Evolutionary conservation across 2,888 invertebrate genomes (phyloP), one percentile per base, ranked within the genome.

Genomic region (Diachrysia chrysitis): DNA sequence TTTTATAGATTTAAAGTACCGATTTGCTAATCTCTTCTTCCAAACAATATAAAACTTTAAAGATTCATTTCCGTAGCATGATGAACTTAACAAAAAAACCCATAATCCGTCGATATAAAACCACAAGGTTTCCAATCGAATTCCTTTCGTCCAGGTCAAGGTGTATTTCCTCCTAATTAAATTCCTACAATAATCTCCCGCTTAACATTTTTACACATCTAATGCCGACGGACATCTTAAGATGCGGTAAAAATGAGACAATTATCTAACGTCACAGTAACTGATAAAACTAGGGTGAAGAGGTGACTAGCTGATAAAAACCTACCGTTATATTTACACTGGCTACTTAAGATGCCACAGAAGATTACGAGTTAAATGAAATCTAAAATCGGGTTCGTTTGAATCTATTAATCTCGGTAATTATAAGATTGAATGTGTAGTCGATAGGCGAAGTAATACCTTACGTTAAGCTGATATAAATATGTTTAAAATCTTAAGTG

Each of bases 261-360:
- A 71, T 54, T 66, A 78, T 79, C 76, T 81, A 53, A 69, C 71
- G 71, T 75, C 74, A 70, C 67, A 61, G 71, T 51, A 19, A 69
- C 61, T 72, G 79, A 82, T 79, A 81, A 72, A 35, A 29, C n/a
- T 48, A 72, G 42, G 82, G 76, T 82, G 72, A 77, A 71, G 59
- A 83, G 83, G 83, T 83, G 70, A 78, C 54, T 61, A 75, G 68
- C 72, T 73, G 83, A 83, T 83, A 83, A 79, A 69, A 76, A 70
- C 55, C 48, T 63, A 64, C 80, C 77, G 79, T 79, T 77, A 80
- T 78, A 71, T 79, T 75, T 67, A 79, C 71, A 76, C 79, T 66
- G 58, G 55, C 75, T 82, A 76, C 83, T 82, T 81, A 78, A 82
- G 78, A 82, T 82, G 63, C 81, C 78, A 68, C 17, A 65, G 62